A percentile compares a stretch with the other conserved stretches of the same genome.
phyloP scores from a whole-genome alignment of 2,113 vertebrate species.

The Lucifuga dentata region DNA sequence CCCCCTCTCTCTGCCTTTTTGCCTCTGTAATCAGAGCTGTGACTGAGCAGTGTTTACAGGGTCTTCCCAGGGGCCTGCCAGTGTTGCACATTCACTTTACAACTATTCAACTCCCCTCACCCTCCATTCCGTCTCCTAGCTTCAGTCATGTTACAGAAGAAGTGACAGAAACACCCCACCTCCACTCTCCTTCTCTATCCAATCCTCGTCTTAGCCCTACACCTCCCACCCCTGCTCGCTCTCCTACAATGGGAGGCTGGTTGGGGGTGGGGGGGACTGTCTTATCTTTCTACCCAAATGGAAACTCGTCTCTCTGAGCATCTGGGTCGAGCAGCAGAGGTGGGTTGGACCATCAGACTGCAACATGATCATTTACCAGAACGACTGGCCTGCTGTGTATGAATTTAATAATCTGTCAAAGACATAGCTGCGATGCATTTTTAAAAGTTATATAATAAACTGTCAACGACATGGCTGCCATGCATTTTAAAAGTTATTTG shows the following conservation, averaged over 20 bases:
- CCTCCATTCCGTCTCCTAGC: slow-evolving; percentile 29
- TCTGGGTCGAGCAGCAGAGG: slow-evolving; percentile 7
- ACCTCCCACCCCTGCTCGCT: slow-evolving; percentile 26
- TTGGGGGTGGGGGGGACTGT: slow-evolving; percentile 38
- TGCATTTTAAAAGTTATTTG: neutral
- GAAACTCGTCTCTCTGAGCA: slow-evolving; percentile 12
- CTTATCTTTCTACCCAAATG: slow-evolving; percentile 54
- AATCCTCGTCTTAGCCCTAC: neutral
- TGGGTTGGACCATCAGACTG: slow-evolving; percentile 22
- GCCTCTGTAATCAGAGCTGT: slow-evolving; percentile 69
- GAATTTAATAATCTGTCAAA: slow-evolving; percentile 6
- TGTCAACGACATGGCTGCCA: neutral
- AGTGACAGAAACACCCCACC: slow-evolving; percentile 31
- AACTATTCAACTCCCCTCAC: slow-evolving; percentile 49
- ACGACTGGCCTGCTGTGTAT: neutral
- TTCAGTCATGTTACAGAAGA: slow-evolving; percentile 58
- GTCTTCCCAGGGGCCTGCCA: slow-evolving; percentile 63
- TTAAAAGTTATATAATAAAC: slow-evolving; percentile 18
- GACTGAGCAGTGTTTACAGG: slow-evolving; percentile 69
- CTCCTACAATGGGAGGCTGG: neutral
- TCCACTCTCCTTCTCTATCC: slow-evolving; percentile 8
- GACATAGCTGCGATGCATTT: neutral
- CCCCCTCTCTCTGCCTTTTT: neutral
- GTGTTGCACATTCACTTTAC: slow-evolving; percentile 65
- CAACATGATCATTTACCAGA: slow-evolving; percentile 45